Evolutionary conservation across 2,888 invertebrate genomes (phyloP).

Genomic region (Pachymerium ferrugineum): DNA sequence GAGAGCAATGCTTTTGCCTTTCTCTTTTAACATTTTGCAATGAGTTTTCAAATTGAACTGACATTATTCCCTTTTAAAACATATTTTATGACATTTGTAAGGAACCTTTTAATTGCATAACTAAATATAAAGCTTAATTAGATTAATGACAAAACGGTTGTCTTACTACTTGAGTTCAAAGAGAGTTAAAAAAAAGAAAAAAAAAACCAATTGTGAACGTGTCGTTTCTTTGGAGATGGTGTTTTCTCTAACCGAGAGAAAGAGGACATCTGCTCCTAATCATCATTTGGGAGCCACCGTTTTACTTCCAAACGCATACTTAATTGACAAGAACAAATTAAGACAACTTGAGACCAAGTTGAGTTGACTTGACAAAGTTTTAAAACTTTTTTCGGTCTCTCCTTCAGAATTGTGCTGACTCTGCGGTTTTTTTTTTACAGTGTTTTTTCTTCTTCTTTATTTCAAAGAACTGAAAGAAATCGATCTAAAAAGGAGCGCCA

Average conservation of each 20-base stretch:
- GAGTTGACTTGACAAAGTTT: neutral
- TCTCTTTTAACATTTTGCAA: neutral
- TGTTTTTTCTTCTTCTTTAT: too few relatives aligned
- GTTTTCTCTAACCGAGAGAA: constrained; percentile 13
- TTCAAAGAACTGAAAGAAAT: too few relatives aligned
- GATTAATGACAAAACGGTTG: constrained; percentile 13
- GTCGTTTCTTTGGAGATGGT: neutral
- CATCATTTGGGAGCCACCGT: constrained; percentile 9
- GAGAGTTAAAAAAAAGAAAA: neutral
- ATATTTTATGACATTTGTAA: neutral
- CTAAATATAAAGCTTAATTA: neutral
- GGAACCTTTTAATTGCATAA: constrained; percentile 1
- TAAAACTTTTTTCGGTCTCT: neutral
- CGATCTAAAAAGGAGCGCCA: neutral
- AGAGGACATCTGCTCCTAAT: constrained; percentile 10
- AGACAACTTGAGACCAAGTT: constrained; percentile 3
- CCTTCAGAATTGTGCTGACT: neutral
- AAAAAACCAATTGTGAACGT: neutral
- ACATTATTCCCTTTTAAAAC: neutral
- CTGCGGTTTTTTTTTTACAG: neutral
- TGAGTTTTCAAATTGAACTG: neutral
- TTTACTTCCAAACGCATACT: neutral
- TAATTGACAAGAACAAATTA: constrained; percentile 19
- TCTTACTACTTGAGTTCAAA: neutral
- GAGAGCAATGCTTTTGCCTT: neutral